Percentiles rank a stretch among this genome's conserved stretches.
Conservation (phyloP, 2,113 vertebrate genomes). For the Sorex fumeus region DNA sequence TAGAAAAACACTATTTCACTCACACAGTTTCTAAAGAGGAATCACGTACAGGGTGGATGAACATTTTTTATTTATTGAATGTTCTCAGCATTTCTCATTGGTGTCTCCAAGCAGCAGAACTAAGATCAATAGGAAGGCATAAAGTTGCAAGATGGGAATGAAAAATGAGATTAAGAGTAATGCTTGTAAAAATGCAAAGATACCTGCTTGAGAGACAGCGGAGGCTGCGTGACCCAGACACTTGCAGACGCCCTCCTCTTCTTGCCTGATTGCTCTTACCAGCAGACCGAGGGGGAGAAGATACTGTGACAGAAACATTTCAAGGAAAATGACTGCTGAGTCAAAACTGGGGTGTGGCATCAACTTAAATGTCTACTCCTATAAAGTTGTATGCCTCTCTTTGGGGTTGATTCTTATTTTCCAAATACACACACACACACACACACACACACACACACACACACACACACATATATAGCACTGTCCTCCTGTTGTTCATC, state of each 20-base stretch:
- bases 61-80: conserved; percentile 85
- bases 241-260: background rate
- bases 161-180: conserved; percentile 83
- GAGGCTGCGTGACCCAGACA: background rate
- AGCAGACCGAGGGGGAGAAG: conserved; percentile 7
- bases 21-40: conserved; percentile 73
- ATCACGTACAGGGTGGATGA: conserved; percentile 73
- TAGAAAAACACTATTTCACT: conserved; percentile 74
- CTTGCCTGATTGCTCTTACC: background rate
- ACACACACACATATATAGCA: too few species aligned
- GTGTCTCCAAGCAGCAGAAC: conserved; percentile 80
- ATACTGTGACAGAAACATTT: background rate
- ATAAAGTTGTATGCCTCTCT: background rate
- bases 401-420: conserved; percentile 14
- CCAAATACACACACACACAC: too few species aligned
- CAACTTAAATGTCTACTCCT: background rate
- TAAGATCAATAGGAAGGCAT: conserved; percentile 83
- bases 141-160: conserved; percentile 79
- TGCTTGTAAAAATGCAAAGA: conserved; percentile 80
- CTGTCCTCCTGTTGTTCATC: too few species aligned
- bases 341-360: background rate
- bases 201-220: conserved; percentile 24
- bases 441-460: too few species aligned
- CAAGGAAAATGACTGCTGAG: background rate
- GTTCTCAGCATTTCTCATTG: conserved; percentile 81